Conservation (phyloP, 2,888 invertebrate species). For the Netelia inedita region DNA sequence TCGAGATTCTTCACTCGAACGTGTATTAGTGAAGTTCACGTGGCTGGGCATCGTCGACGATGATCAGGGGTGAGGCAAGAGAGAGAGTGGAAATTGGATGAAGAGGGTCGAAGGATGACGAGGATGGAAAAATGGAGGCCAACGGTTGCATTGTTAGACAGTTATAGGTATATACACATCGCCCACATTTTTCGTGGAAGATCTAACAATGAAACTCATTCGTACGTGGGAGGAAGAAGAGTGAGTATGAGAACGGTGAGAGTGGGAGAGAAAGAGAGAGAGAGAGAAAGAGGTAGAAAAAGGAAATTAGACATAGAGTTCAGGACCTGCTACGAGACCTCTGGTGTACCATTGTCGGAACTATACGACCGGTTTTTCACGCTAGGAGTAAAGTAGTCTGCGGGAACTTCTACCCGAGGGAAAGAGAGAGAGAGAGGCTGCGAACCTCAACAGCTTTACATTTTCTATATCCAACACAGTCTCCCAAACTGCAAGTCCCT, state of each 20-base stretch:
- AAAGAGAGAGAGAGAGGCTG: neutral
- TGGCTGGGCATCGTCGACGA: conserved; percentile 31
- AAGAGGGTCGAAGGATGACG: conserved; percentile 23
- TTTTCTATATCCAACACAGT: conserved; percentile 2
- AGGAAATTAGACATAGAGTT: conserved; percentile 27
- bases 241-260: conserved; percentile 34
- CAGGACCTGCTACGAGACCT: conserved; percentile 61
- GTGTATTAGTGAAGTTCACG: conserved; percentile 54
- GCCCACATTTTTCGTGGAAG: conserved; percentile 23
- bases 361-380: conserved; percentile 66
- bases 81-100: conserved; percentile 40
- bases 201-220: conserved; percentile 35
- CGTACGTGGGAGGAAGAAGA: conserved; percentile 30
- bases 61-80: neutral
- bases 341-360: conserved; percentile 62
- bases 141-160: conserved; percentile 63
- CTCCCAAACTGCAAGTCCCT: conserved; percentile 18
- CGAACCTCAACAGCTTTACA: neutral
- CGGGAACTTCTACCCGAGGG: conserved; percentile 32
- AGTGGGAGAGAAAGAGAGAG: conserved; percentile 41
- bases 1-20: conserved; percentile 25
- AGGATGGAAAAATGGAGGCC: conserved; percentile 31
- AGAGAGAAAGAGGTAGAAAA: no score
- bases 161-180: neutral
- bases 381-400: conserved; percentile 50